phyloP scores from a whole-genome alignment of 2,888 invertebrate genomes.

The Xestia ashworthii region DNA sequence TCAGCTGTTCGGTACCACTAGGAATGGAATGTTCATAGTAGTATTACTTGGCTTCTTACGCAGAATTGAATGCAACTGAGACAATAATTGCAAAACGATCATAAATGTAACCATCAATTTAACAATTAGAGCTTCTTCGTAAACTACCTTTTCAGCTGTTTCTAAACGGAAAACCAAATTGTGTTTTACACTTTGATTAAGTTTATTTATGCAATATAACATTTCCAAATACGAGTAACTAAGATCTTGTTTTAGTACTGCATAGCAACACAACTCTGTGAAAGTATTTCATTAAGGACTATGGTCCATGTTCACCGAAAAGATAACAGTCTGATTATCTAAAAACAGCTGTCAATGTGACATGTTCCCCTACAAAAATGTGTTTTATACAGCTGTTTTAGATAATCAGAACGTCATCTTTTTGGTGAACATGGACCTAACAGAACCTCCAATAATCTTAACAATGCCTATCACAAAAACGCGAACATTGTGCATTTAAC shows the following conservation, averaged over 20 bases:
- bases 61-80: slow-evolving; percentile 4
- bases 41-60: neutral
- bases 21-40: neutral
- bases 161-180: neutral
- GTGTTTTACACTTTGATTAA: neutral
- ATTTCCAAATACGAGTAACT: neutral
- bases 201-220: neutral
- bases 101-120: neutral
- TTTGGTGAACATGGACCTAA: too few species aligned
- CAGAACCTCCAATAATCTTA: neutral
- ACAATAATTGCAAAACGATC: neutral
- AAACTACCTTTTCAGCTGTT: neutral
- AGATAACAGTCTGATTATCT: too few species aligned
- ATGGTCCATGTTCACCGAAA: too few species aligned
- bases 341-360: too few species aligned
- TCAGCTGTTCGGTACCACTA: slow-evolving; percentile 28
- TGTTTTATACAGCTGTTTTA: too few species aligned
- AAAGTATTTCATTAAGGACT: neutral
- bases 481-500: neutral
- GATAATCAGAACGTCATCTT: too few species aligned
- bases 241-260: neutral
- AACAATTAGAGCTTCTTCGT: neutral
- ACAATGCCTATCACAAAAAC: neutral
- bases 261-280: neutral
- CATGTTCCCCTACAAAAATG: too few species aligned